These are phyloP conservation scores for Diaperis boleti DNA, from an alignment of 2,888 invertebrate genomes.

Conservation along the genomic window DNA sequence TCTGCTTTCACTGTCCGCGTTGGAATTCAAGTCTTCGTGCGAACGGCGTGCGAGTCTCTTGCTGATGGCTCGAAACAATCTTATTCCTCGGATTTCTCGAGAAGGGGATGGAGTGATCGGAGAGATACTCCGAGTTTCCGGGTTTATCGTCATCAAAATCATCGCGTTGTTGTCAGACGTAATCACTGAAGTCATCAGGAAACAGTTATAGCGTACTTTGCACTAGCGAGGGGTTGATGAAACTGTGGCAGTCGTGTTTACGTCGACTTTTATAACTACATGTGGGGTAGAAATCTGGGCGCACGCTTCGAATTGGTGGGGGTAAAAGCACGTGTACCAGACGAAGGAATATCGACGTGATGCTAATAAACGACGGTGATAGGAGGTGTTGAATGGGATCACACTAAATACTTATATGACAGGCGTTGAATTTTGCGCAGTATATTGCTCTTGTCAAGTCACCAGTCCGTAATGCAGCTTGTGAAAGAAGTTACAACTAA, in stretches of 20 bases:
- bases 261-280: conserved; percentile 57
- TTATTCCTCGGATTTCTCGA: conserved; percentile 71
- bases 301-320: conserved; percentile 50
- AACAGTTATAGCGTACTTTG: conserved; percentile 7
- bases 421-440: conserved; percentile 14
- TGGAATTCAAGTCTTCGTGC: conserved; percentile 66
- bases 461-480: no score
- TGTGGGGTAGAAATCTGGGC: conserved; percentile 54
- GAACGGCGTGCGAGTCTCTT: conserved; percentile 72
- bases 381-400: conserved; percentile 9
- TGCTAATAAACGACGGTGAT: conserved; percentile 26
- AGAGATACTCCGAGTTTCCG: conserved; percentile 63
- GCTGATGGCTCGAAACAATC: conserved; percentile 76
- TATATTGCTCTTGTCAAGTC: not conserved
- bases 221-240: conserved; percentile 33
- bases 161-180: conserved; percentile 48
- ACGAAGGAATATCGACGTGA: conserved; percentile 29
- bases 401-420: conserved; percentile 12
- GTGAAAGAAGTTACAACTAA: no score
- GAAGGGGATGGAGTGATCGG: conserved; percentile 70
- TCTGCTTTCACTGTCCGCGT: conserved; percentile 65
- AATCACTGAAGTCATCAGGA: conserved; percentile 38
- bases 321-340: conserved; percentile 44
- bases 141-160: conserved; percentile 54
- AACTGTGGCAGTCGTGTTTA: conserved; percentile 53